Evolutionary conservation across 2,113 vertebrate species (phyloP), one percentile per base, ranked within the genome.

Genomic region (Arvicanthis niloticus): DNA sequence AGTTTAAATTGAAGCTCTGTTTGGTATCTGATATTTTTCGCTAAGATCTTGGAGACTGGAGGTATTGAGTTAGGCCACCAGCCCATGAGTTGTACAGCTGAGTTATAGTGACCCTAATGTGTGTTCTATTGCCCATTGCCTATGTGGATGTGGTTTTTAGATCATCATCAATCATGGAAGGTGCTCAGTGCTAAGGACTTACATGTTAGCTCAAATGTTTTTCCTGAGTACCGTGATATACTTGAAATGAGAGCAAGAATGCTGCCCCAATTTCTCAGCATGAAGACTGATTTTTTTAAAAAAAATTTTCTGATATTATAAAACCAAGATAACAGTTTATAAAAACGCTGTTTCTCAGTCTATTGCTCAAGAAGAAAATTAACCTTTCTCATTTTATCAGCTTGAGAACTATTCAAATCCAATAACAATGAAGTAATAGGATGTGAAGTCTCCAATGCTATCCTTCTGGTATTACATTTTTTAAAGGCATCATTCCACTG

Each of bases 281-380:
- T 94, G 76, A 97, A 95, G 92, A 92, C 72, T 94, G 91, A 95
- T 94, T 80, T 94, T 96, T 96, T 91, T 89, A n/a, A n/a, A 94
- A 95, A 92, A 95, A 93, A 91, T 42, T 88, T 90, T 37, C 24
- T 89, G 15, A 80, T 96, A 97, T 67, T 95, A 87, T 96, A 75
- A 96, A 92, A 93, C 88, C 77, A 96, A 92, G 82, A 96, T 84
- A 91, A 91, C 86, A 77, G 81, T 96, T 95, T 95, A 92, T 77
- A 91, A 95, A 81, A 97, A 96, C 86, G 56, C 85, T 97, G 29
- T 84, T 97, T 96, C 97, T 81, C 90, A 93, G 90, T 95, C 85
- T 77, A 96, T 81, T 97, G 93, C 93, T 95, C 92, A 92, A 89
- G 97, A 88, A 96, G 93, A 94, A 97, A 97, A 97, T 98, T 94